Evolutionary conservation across 2,797 vertebrate species (phyloP).

Genomic region (Hippopotamyrus pictus): DNA sequence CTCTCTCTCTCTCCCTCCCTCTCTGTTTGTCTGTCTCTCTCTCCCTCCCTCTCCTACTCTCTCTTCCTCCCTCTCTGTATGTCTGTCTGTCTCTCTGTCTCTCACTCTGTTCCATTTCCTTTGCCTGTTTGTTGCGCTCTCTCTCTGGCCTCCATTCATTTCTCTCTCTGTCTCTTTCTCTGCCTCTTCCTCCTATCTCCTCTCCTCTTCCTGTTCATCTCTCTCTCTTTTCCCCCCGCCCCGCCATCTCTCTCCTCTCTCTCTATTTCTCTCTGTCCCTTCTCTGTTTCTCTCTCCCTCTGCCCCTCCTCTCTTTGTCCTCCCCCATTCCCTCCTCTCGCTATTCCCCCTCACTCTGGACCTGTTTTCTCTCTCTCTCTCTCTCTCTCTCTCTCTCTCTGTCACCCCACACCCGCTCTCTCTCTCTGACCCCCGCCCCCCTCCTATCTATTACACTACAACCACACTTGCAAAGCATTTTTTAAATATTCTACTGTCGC

Average conservation of each 20-base stretch:
- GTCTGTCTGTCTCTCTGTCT: neutral
- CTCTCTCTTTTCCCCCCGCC: neutral
- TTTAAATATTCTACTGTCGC: neutral
- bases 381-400: neutral
- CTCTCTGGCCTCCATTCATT: neutral
- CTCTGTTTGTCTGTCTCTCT: neutral
- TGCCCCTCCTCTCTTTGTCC: neutral
- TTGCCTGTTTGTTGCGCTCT: neutral
- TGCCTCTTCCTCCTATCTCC: neutral
- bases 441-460: conserved; percentile 17
- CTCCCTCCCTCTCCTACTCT: neutral
- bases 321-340: neutral
- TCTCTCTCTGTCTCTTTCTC: neutral
- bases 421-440: neutral
- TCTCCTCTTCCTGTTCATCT: neutral
- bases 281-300: neutral
- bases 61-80: neutral
- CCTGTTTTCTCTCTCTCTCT: neutral
- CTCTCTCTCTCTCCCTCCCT: neutral
- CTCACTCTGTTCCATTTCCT: neutral
- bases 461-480: neutral
- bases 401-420: neutral
- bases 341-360: neutral
- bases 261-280: neutral
- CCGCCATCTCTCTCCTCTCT: neutral